Conservation (phyloP, 1,140 invertebrate genomes). For the Neomicropteryx cornuta region DNA sequence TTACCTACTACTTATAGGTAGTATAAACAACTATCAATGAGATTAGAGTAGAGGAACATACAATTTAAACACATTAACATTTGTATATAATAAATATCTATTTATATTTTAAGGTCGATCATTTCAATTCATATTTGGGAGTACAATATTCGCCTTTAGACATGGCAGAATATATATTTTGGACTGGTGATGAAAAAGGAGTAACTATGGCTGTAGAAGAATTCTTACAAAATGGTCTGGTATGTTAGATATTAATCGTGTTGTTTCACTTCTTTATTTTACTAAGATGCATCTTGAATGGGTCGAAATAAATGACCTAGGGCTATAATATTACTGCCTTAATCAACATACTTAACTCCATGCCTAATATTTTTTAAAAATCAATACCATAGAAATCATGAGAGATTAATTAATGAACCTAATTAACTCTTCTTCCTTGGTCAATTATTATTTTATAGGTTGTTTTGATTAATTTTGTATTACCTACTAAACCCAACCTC, state of each 20-base stretch:
- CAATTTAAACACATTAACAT: not conserved
- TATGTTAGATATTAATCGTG: slow-evolving; percentile 28
- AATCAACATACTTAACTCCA: slow-evolving; percentile 1
- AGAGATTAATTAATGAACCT: not conserved
- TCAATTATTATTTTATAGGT: no score
- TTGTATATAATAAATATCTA: not conserved
- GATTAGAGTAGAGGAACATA: not conserved
- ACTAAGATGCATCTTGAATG: not conserved
- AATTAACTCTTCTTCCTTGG: slow-evolving; percentile 2
- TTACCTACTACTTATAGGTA: not conserved
- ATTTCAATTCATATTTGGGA: slow-evolving; percentile 34
- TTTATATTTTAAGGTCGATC: slow-evolving; percentile 25
- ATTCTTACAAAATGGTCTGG: slow-evolving; percentile 58
- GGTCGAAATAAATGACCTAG: no score
- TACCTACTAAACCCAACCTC: no score
- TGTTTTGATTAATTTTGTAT: no score
- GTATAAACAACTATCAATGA: not conserved
- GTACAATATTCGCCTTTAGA: slow-evolving; percentile 55
- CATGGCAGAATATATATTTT: slow-evolving; percentile 68
- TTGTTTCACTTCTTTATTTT: not conserved
- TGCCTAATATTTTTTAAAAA: not conserved
- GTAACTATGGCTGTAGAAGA: slow-evolving; percentile 62
- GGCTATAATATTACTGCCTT: not conserved
- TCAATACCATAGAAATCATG: slow-evolving; percentile 5
- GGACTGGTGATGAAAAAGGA: slow-evolving; percentile 64